Evolutionary conservation across 2,797 vertebrate species (phyloP).

Genomic region (Bradypodion ventrale): DNA sequence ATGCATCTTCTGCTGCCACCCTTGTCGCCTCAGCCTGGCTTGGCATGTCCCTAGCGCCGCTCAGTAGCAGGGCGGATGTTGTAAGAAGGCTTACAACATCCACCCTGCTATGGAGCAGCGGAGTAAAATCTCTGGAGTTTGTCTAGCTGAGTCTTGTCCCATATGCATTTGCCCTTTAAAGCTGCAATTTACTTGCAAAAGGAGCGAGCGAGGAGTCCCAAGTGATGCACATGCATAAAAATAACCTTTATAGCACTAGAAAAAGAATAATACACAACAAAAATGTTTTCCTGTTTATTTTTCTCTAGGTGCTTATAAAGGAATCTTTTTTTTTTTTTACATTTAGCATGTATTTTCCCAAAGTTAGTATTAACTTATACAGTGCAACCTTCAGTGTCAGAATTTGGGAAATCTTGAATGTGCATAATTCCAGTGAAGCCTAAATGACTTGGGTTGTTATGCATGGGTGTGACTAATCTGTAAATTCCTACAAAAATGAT

Average conservation of each 20-base stretch:
- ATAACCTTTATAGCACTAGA: not conserved
- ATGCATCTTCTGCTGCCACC: too few species aligned
- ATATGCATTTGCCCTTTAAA: too few species aligned
- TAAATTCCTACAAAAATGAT: not conserved
- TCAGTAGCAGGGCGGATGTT: too few species aligned
- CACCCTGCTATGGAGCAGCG: too few species aligned
- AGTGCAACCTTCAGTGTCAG: not conserved
- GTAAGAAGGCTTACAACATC: too few species aligned
- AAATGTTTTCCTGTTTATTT: not conserved
- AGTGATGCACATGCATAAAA: not conserved
- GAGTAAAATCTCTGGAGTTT: too few species aligned
- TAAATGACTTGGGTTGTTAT: not conserved
- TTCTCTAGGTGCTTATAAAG: not conserved
- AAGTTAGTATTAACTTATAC: not conserved
- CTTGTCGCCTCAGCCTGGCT: too few species aligned
- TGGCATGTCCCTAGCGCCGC: too few species aligned
- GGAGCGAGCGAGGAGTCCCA: not conserved
- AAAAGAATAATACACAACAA: not conserved
- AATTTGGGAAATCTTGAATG: not conserved
- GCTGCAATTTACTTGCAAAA: not conserved
- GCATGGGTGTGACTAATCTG: not conserved
- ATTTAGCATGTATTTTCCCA: not conserved
- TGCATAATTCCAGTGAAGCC: not conserved
- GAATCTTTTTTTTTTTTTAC: not conserved
- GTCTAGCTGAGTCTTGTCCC: too few species aligned